Evolutionary conservation across 2,113 vertebrate genomes (phyloP), one percentile per base, ranked within the genome.

Genomic region (Onychostoma macrolepis): DNA sequence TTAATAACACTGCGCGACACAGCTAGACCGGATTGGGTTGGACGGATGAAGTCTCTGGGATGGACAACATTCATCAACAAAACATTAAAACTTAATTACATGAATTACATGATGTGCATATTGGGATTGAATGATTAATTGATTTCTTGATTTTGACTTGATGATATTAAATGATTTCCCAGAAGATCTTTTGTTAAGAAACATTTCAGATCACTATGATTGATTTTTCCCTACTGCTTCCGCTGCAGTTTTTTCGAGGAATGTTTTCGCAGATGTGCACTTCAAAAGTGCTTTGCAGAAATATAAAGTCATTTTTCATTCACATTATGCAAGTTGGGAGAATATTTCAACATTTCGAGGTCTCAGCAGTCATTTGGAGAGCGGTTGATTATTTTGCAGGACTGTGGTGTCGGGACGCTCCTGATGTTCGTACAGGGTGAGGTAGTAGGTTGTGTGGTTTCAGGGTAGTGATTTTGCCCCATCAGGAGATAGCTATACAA

Each of bases 381-480:
- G 1, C n/a, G n/a, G n/a, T n/a, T n/a, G n/a, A n/a, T n/a, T n/a
- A n/a, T n/a, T n/a, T n/a, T 21, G 17, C 67, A 71, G 67, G 33
- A 4, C 17, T 36, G 63, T 67, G 12, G 12, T 15, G 28, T 6
- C 61, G 26, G 26, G 78, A 10, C 21, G 2, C 69, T 88, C 69
- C 69, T 92, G 95, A 93, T 94, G 94, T 96, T 95, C 95, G 94
- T 91, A 94, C 97, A 95, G 97, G 96, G 94, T 99, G 98, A 99
- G 98, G 98, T 99, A 99, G 98, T 99, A 99, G 98, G 98, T 99
- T 99, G 98, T 99, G 97, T 99, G 97, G 98, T 99, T 99, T 99
- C 96, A 97, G 97, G 98, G 98, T 96, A 96, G 97, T 96, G 96
- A 97, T 99, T 97, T 97, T 96, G 95, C 97, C 97, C 97, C 96